Evolutionary conservation across 1,140 invertebrate species (phyloP).

Genomic region (Hirudo medicinalis): DNA sequence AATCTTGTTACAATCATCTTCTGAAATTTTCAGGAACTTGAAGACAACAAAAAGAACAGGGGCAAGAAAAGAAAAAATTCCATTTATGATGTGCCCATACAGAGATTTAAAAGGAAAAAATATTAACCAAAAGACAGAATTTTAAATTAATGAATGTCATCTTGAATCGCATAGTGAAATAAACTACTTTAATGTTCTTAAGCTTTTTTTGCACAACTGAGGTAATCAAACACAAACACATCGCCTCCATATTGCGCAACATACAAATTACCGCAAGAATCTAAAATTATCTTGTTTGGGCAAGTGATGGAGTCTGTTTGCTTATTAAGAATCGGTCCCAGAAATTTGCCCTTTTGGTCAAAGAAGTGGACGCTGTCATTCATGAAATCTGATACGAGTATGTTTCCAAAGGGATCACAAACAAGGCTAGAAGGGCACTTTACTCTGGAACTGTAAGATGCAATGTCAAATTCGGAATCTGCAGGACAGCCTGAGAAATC

Average conservation of each 20-base stretch:
- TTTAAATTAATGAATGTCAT: no score
- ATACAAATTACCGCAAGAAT: slow-evolving; percentile 4
- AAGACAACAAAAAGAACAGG: neutral
- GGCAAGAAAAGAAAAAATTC: neutral
- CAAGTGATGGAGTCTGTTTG: neutral
- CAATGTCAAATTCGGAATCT: neutral
- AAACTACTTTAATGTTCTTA: neutral
- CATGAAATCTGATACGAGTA: slow-evolving; percentile 9
- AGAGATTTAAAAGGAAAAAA: slow-evolving; percentile 9
- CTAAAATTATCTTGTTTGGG: slow-evolving; percentile 5
- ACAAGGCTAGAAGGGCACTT: neutral
- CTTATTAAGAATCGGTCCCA: neutral
- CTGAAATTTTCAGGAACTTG: no score
- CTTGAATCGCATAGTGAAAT: no score
- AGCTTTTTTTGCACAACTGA: neutral
- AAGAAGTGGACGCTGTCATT: neutral
- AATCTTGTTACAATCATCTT: no score
- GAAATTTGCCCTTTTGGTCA: neutral
- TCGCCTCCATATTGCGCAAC: slow-evolving; percentile 1
- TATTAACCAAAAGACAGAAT: neutral
- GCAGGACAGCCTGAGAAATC: neutral
- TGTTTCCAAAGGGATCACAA: slow-evolving; percentile 4
- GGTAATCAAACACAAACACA: neutral
- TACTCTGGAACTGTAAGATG: neutral
- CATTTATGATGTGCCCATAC: neutral